A percentile compares a stretch with the other conserved stretches of the same genome.
Evolutionary conservation across 2,113 vertebrate species (phyloP).

Genomic region (Indicator indicator): DNA sequence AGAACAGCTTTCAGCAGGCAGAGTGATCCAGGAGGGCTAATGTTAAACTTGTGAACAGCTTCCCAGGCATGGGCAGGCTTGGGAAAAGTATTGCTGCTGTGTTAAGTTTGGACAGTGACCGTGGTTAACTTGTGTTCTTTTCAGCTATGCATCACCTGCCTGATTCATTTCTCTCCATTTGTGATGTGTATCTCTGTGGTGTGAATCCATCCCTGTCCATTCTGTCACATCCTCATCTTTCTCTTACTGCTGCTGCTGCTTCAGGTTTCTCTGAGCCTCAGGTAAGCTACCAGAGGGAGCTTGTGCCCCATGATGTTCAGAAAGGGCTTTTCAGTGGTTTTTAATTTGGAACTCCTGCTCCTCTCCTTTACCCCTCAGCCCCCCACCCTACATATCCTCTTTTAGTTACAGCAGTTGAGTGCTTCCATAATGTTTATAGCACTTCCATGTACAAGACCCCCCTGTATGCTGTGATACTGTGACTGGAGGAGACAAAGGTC

Average conservation of each 20-base stretch:
- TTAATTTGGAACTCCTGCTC: neutral
- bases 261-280: conserved; percentile 70
- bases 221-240: conserved; percentile 77
- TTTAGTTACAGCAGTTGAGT: neutral
- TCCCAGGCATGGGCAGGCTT: neutral
- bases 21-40: neutral
- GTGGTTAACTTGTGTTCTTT: conserved; percentile 76
- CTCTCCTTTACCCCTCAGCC: neutral
- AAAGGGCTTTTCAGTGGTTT: neutral
- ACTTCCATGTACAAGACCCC: neutral
- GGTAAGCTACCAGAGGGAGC: conserved; percentile 61
- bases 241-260: conserved; percentile 72
- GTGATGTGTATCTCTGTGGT: conserved; percentile 79
- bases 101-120: conserved; percentile 49
- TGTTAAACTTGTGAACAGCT: neutral
- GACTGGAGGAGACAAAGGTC: neutral
- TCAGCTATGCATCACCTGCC: conserved; percentile 72
- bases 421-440: neutral
- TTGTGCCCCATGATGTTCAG: neutral
- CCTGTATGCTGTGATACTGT: neutral
- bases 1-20: neutral
- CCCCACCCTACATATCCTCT: neutral
- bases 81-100: conserved; percentile 32
- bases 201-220: conserved; percentile 78
- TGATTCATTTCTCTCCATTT: conserved; percentile 78